Conservation (phyloP, 2,113 vertebrate genomes). For the Tinamus guttatus region DNA sequence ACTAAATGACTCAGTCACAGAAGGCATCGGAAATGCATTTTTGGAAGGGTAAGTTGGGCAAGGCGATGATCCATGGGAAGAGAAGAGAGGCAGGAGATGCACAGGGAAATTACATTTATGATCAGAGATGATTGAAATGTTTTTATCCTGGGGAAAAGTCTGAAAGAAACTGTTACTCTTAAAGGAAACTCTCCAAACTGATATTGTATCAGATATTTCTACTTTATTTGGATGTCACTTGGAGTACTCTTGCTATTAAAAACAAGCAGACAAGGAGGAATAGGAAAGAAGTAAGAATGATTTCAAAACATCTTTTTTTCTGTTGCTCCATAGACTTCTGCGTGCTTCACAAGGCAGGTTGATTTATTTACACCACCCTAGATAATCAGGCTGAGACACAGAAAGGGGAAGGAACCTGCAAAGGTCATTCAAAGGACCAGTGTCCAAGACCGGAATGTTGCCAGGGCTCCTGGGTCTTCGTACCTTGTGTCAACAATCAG, state of each 20-base stretch:
- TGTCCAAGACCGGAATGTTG: background rate
- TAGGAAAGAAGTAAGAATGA: background rate
- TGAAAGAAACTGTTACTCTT: background rate
- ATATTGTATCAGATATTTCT: background rate
- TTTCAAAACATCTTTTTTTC: too few species aligned
- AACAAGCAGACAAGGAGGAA: background rate
- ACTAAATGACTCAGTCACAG: background rate
- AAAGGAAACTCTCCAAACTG: background rate
- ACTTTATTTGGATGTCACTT: background rate
- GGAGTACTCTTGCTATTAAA: background rate
- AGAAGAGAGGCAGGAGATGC: background rate
- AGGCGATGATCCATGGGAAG: background rate
- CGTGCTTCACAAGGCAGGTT: background rate
- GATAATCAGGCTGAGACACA: background rate
- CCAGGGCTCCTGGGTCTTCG: background rate
- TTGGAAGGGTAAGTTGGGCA: background rate
- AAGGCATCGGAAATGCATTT: background rate
- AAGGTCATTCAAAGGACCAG: background rate
- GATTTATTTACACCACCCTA: background rate
- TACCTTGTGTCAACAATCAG: background rate
- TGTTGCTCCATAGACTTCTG: background rate
- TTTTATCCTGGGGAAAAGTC: background rate
- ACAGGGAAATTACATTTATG: background rate
- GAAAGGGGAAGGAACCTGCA: background rate
- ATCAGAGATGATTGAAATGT: background rate